Conservation (phyloP, 2,113 vertebrate genomes). For the Lethenteron camtschaticum region DNA sequence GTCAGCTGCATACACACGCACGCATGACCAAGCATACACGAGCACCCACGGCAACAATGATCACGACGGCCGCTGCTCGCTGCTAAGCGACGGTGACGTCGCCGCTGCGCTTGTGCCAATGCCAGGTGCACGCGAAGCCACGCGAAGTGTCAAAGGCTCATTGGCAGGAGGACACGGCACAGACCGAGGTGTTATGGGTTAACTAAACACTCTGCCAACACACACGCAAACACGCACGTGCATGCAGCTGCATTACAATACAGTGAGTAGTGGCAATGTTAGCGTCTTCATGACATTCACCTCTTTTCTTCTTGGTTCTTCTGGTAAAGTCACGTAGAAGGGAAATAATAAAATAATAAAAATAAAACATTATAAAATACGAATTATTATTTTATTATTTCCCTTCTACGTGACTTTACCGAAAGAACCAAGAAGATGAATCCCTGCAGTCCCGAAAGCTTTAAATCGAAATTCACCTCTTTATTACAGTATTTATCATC, state of each 20-base stretch:
- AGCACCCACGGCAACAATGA: background rate
- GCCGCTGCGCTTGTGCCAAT: too few species aligned
- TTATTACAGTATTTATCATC: background rate
- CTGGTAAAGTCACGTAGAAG: too few species aligned
- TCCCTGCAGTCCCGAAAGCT: too few species aligned
- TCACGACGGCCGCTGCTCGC: too few species aligned
- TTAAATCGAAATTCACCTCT: background rate
- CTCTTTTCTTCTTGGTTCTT: background rate
- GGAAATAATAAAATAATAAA: too few species aligned
- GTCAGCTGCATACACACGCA: conserved; percentile 28
- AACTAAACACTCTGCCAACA: background rate
- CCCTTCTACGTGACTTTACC: too few species aligned
- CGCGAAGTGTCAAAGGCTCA: background rate
- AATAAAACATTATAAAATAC: too few species aligned
- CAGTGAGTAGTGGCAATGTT: background rate
- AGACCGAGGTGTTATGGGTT: too few species aligned
- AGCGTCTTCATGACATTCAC: background rate
- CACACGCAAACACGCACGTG: background rate
- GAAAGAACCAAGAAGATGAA: too few species aligned
- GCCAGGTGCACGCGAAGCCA: background rate
- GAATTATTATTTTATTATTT: too few species aligned
- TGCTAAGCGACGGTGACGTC: too few species aligned
- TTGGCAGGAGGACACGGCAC: background rate
- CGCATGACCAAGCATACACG: background rate
- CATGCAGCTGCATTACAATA: background rate